Percentiles rank a stretch among this genome's conserved stretches.
phyloP scores from a whole-genome alignment of 30 jellyfish, hydroid and myxozoan species.

The Aurelia aurita region DNA sequence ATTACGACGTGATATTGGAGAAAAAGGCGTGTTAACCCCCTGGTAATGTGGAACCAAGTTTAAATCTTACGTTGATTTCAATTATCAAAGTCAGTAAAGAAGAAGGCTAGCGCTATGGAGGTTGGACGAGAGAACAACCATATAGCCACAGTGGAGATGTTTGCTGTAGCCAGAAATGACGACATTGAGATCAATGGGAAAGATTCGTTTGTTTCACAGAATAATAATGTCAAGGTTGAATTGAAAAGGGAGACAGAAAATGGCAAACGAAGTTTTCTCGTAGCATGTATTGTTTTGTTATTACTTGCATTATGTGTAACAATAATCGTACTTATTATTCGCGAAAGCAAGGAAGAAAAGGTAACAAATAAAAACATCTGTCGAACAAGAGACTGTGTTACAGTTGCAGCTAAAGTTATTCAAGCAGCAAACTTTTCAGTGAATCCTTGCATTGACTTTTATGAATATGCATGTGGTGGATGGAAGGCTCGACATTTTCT shows the following conservation, averaged over 20 bases:
- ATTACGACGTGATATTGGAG: too few relatives aligned
- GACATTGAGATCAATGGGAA: not conserved
- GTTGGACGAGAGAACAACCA: too few relatives aligned
- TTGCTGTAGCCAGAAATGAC: slow-evolving; percentile 38
- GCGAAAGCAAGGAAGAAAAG: not conserved
- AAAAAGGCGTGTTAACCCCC: too few relatives aligned
- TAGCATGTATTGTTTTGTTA: not conserved
- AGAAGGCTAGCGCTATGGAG: too few relatives aligned
- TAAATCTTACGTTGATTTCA: too few relatives aligned
- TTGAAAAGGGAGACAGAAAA: not conserved
- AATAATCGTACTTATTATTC: slow-evolving; percentile 25
- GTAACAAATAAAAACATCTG: slow-evolving; percentile 1
- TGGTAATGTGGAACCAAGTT: too few relatives aligned
- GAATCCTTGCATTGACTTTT: slow-evolving; percentile 64
- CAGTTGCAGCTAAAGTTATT: slow-evolving; percentile 48
- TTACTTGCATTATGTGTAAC: slow-evolving; percentile 19
- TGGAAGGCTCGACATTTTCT: slow-evolving; percentile 45
- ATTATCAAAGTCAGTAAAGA: too few relatives aligned
- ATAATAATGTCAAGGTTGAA: slow-evolving; percentile 19
- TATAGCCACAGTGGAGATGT: slow-evolving; percentile 15
- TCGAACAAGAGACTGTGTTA: slow-evolving; percentile 29
- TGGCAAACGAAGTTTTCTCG: not conserved
- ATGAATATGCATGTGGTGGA: slow-evolving; percentile 75
- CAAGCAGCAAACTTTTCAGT: slow-evolving; percentile 54
- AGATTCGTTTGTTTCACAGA: slow-evolving; percentile 20